Evolutionary conservation across 2,888 invertebrate species (phyloP).

Genomic region (Campaea margaritaria): DNA sequence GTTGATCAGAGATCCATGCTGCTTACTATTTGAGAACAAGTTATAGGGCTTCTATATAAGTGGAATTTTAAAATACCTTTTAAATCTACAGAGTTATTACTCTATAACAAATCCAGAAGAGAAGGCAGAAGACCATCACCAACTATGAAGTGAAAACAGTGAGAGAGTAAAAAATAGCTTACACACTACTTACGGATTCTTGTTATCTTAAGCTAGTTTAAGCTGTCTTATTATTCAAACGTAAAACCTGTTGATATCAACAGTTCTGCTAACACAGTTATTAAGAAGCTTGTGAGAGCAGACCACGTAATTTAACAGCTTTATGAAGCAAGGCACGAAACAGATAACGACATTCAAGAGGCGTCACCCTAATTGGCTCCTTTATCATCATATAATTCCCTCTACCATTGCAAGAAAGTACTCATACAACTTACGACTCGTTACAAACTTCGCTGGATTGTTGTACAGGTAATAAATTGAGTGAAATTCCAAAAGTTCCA

Average conservation of each 20-base stretch:
- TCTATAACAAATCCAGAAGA: too few relatives aligned
- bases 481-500: slow-evolving; percentile 55
- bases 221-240: too few relatives aligned
- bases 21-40: too few relatives aligned
- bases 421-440: slow-evolving; percentile 40
- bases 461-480: slow-evolving; percentile 55
- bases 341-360: slow-evolving; percentile 9
- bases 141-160: too few relatives aligned
- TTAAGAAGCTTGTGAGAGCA: neutral
- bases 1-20: neutral
- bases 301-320: slow-evolving; percentile 7
- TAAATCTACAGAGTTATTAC: too few relatives aligned
- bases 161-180: too few relatives aligned
- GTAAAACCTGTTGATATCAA: too few relatives aligned
- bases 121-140: too few relatives aligned
- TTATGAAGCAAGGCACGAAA: slow-evolving; percentile 1
- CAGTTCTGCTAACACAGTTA: neutral
- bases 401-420: slow-evolving; percentile 21
- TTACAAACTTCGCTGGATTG: slow-evolving; percentile 53
- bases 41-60: too few relatives aligned
- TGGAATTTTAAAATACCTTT: too few relatives aligned
- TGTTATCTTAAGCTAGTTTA: too few relatives aligned
- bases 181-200: too few relatives aligned
- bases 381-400: slow-evolving; percentile 22
- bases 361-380: slow-evolving; percentile 14